Conservation (phyloP, 2,113 vertebrate species). For the Sceloporus tristichus region DNA sequence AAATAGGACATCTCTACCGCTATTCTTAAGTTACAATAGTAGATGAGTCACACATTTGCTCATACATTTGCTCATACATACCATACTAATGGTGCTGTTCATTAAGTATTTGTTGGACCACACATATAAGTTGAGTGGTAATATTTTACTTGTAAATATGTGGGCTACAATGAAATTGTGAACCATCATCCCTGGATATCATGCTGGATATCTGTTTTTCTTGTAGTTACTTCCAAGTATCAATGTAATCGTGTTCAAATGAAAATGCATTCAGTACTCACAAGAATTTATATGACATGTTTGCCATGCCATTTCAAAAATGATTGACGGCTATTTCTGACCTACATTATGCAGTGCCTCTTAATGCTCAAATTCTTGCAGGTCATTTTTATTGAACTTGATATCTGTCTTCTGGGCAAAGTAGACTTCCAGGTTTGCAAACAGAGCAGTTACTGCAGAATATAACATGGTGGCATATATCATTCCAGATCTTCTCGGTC, state of each 20-base stretch:
- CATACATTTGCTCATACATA: no score
- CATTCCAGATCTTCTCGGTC: neutral
- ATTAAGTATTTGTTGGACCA: no score
- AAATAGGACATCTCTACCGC: no score
- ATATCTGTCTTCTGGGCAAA: neutral
- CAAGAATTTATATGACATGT: neutral
- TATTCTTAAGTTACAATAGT: no score
- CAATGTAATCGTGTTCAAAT: neutral
- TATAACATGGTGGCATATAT: neutral
- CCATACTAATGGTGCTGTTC: no score
- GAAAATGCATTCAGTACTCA: neutral
- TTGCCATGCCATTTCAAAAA: neutral
- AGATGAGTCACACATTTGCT: no score
- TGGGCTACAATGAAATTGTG: neutral
- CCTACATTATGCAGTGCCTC: neutral
- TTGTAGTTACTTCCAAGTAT: neutral
- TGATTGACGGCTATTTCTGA: neutral
- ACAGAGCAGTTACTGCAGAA: neutral
- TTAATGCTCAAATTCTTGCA: neutral
- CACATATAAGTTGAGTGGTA: neutral
- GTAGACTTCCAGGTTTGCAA: neutral
- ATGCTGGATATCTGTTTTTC: neutral
- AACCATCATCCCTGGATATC: no score
- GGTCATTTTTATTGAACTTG: neutral
- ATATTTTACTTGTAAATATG: neutral